phyloP scores from a whole-genome alignment of 2,888 invertebrate genomes.

The Apocheima hispidaria region DNA sequence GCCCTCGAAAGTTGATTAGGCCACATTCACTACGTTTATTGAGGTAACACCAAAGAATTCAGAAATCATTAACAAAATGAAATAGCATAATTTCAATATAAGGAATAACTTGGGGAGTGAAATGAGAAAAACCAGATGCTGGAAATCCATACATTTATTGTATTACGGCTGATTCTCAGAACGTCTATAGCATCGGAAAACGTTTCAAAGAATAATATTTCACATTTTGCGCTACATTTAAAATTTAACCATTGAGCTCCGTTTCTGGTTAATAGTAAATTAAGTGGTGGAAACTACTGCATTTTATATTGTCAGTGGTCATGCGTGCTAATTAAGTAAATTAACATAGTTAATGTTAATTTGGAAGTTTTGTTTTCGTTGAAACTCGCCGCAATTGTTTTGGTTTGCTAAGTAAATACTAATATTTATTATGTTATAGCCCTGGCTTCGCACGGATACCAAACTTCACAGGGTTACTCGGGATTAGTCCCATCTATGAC shows the following conservation, averaged over 20 bases:
- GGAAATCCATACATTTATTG: conserved; percentile 12
- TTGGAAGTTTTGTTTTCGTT: no score
- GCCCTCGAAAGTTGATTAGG: no score
- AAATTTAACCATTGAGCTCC: conserved; percentile 1
- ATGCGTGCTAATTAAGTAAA: neutral
- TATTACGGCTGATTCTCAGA: conserved; percentile 1
- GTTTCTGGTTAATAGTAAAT: conserved; percentile 13
- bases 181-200: neutral
- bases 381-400: neutral
- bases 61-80: neutral
- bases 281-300: conserved; percentile 8
- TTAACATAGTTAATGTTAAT: neutral
- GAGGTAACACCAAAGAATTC: neutral
- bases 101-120: neutral
- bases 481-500: no score
- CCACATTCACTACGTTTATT: no score
- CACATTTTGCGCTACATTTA: conserved; percentile 1
- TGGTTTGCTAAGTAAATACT: neutral
- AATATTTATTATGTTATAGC: no score
- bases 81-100: neutral
- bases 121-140: conserved; percentile 15
- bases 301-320: neutral
- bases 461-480: no score
- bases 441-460: no score
- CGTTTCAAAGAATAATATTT: conserved; percentile 16